Evolutionary conservation across 2,888 invertebrate genomes (phyloP), one percentile per base, ranked within the genome.

Genomic region (Arenicola marina): DNA sequence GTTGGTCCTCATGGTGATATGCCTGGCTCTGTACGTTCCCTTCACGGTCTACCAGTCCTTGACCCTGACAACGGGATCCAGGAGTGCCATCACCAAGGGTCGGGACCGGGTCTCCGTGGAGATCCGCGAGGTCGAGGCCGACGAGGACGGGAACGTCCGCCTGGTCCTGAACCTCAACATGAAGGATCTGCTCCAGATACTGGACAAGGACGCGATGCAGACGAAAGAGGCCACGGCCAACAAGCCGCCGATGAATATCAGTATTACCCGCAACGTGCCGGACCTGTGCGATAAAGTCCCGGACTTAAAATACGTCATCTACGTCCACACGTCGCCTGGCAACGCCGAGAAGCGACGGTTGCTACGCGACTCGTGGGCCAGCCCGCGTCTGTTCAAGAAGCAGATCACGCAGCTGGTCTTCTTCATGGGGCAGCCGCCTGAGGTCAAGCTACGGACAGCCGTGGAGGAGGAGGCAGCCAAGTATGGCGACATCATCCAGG

Each of bases 401-500:
- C 31, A 62, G 0, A 43, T 24, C 4, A 63, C 57, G 1, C 38
- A 62, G 31, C 56, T 72, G 4, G 61, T 75, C 4, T 75, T 76
- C 51, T 51, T 76, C 3, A 56, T 74, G 21, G 75, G 75, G 4
- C 48, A 45, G 4, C 65, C 72, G 1, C 46, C 55, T 28, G 62
- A 67, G 51, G 21, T 46, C 0, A 55, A 32, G 4, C 46, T 63
- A 2, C 66, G 73, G 46, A 48, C 48, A 1, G 57, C 67, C 15
- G 33, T 75, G 3, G 58, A 63, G 7, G 51, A 59, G 15, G 76
- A 75, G 54, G 65, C 63, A 34, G 56, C 58, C 4, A 38, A 45
- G 11, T 61, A 73, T 55, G 61, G 67, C n/a, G 76, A 76, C 33
- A 59, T 75, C n/a, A 61, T 76, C 4, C 73, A 74, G 51, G 76